Evolutionary conservation across 2,113 vertebrate genomes (phyloP).

Genomic region (Plecotus auritus): DNA sequence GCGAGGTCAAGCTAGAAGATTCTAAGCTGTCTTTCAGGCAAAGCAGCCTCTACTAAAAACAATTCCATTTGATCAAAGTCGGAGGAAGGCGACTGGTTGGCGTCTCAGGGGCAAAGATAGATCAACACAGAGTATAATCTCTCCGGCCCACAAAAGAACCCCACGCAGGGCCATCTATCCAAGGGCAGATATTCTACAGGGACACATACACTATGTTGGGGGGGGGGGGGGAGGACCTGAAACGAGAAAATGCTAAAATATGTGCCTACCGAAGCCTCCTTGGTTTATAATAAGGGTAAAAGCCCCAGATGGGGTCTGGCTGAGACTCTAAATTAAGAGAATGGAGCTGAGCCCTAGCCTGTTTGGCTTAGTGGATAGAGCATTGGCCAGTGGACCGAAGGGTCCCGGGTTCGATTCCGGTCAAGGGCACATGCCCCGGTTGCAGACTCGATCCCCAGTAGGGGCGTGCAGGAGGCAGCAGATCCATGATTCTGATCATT

Average conservation of each 20-base stretch:
- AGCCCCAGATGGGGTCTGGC: background rate
- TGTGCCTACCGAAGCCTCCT: background rate
- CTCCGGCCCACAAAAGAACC: background rate
- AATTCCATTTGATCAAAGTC: slow-evolving; percentile 70
- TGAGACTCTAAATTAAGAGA: background rate
- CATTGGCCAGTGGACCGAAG: too few species aligned
- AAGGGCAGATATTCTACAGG: background rate
- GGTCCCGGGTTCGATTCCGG: too few species aligned
- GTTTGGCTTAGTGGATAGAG: too few species aligned
- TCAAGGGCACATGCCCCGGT: too few species aligned
- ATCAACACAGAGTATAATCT: slow-evolving; percentile 14
- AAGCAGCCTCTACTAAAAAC: slow-evolving; percentile 75
- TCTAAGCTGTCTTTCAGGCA: slow-evolving; percentile 73
- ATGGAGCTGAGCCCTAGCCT: background rate
- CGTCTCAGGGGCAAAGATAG: slow-evolving; percentile 60
- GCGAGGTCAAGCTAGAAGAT: slow-evolving; percentile 70
- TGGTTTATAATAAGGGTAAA: background rate
- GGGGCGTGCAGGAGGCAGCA: too few species aligned
- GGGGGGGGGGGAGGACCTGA: background rate
- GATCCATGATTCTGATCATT: too few species aligned
- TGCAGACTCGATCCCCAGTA: too few species aligned
- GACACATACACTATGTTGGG: background rate
- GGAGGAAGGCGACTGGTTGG: slow-evolving; percentile 65
- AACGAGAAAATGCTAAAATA: background rate
- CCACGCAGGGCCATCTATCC: background rate